Percentiles rank a stretch among this genome's conserved stretches.
Conservation (phyloP, 2,797 vertebrate genomes). For the Coreius guichenoti region DNA sequence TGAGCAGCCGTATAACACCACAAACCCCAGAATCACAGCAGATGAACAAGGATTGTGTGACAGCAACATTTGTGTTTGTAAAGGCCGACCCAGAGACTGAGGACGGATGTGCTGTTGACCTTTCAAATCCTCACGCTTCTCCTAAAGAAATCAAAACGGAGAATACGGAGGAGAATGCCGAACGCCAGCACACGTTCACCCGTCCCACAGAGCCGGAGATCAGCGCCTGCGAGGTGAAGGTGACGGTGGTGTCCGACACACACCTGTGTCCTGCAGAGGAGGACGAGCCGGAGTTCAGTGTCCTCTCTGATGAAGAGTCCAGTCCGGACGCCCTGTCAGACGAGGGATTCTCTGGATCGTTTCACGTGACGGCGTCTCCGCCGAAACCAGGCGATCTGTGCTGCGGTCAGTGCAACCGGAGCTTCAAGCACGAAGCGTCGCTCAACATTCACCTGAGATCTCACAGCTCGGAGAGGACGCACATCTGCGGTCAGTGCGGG, state of each 20-base stretch:
- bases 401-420: conserved; percentile 72
- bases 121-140: conserved; percentile 67
- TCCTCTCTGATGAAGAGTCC: background rate
- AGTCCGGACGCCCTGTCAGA: background rate
- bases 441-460: conserved; percentile 73
- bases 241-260: conserved; percentile 65
- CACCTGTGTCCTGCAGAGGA: conserved; percentile 53
- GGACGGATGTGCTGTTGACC: conserved; percentile 67
- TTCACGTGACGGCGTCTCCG: background rate
- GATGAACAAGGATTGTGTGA: conserved; percentile 3
- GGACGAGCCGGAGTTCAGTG: background rate
- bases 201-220: conserved; percentile 7
- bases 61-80: conserved; percentile 47
- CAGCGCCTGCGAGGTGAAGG: conserved; percentile 60
- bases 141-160: conserved; percentile 69
- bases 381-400: conserved; percentile 47
- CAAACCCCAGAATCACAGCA: conserved; percentile 16
- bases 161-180: conserved; percentile 51
- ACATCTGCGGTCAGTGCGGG: conserved; percentile 79
- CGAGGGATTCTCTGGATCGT: conserved; percentile 21
- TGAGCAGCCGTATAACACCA: conserved; percentile 37
- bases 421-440: conserved; percentile 65
- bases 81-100: conserved; percentile 70
- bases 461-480: conserved; percentile 75
- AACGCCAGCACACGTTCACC: conserved; percentile 51